phyloP scores from a whole-genome alignment of 37 sponge, comb jelly and placozoan species.

The Mnemiopsis leidyi region DNA sequence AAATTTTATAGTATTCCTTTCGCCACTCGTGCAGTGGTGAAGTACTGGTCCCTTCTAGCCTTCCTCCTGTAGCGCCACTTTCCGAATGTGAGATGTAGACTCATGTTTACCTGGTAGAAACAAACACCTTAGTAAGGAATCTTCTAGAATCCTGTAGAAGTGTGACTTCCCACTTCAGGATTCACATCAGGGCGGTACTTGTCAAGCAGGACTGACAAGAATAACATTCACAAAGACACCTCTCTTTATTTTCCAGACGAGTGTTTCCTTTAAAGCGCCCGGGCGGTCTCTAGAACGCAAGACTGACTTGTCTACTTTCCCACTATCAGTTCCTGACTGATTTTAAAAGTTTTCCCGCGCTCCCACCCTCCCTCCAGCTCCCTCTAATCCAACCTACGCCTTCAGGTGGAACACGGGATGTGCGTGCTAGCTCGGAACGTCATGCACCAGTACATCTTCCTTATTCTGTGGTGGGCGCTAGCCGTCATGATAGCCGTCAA shows the following conservation, averaged over 20 bases:
- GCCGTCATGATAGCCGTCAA: not conserved
- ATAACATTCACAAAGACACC: no score
- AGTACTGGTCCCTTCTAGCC: not conserved
- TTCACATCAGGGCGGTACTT: not conserved
- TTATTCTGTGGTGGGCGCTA: slow-evolving; percentile 26
- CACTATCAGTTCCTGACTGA: not conserved
- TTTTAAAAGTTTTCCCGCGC: not conserved
- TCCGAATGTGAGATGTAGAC: not conserved
- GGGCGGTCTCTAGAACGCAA: not conserved
- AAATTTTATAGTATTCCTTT: not conserved
- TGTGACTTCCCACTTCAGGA: not conserved
- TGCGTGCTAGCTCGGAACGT: slow-evolving; percentile 1
- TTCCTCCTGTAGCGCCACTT: not conserved
- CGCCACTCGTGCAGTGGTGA: not conserved
- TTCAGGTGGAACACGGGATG: slow-evolving; percentile 20
- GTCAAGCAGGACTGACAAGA: not conserved
- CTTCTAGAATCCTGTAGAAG: not conserved
- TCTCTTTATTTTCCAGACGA: not conserved
- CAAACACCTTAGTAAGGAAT: not conserved
- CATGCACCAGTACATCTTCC: slow-evolving; percentile 36
- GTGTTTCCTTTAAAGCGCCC: not conserved
- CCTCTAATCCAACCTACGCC: not conserved
- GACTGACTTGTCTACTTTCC: not conserved
- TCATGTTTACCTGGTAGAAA: not conserved
- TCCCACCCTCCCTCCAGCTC: no score